These are phyloP conservation scores for Mesodorylaimus sp. DNA, from an alignment of 2,888 invertebrate species.

Conservation along the genomic window DNA sequence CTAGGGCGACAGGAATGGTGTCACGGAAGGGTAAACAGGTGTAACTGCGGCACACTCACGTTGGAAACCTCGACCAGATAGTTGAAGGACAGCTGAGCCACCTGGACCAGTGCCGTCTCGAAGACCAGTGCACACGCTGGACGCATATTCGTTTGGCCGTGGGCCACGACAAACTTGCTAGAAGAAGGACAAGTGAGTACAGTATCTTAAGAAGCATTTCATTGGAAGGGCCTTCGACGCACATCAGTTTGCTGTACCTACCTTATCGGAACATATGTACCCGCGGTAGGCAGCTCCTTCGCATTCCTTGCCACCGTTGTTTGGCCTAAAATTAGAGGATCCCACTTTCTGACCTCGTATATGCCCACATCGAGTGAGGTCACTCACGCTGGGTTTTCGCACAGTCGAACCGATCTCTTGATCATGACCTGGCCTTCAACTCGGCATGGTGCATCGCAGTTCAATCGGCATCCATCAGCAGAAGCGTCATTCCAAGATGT, in stretches of 20 bases:
- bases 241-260: constrained; percentile 15
- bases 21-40: background rate
- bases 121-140: too few species aligned
- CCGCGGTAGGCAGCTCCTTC: constrained; percentile 20
- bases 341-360: background rate
- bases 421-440: constrained; percentile 21
- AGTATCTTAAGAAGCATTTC: constrained; percentile 21
- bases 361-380: background rate
- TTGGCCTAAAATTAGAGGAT: constrained; percentile 15
- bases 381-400: constrained; percentile 20
- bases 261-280: constrained; percentile 16
- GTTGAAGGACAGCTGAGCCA: background rate
- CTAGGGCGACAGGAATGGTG: background rate
- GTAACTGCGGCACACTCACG: background rate
- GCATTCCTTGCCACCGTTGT: constrained; percentile 20
- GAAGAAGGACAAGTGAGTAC: constrained; percentile 12
- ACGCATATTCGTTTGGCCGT: too few species aligned
- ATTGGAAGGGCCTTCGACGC: constrained; percentile 18
- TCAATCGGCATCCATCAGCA: constrained; percentile 12
- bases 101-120: background rate
- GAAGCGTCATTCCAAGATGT: constrained; percentile 21
- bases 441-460: constrained; percentile 19
- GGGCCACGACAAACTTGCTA: constrained; percentile 4
- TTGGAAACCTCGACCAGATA: background rate
- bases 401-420: constrained; percentile 18